These are phyloP conservation scores for Conus canariensis DNA, from an alignment of 2,888 invertebrate genomes.

Conservation along the genomic window DNA sequence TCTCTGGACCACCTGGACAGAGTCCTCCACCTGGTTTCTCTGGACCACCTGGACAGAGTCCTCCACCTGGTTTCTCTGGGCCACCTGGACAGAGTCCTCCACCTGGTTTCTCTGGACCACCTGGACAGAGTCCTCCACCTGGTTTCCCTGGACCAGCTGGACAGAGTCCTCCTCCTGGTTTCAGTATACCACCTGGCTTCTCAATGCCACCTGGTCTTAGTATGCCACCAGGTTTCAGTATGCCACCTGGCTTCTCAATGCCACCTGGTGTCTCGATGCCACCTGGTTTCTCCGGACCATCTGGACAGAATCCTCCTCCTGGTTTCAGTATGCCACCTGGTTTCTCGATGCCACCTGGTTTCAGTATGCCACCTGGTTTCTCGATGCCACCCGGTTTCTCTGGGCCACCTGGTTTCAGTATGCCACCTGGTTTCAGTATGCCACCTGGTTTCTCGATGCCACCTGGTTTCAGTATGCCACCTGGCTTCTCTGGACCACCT, in stretches of 20 bases:
- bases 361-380: neutral
- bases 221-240: neutral
- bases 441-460: neutral
- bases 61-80: neutral
- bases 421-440: neutral
- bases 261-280: neutral
- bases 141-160: neutral
- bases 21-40: neutral
- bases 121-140: neutral
- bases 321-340: neutral
- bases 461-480: neutral
- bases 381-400: neutral
- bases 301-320: neutral
- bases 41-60: neutral
- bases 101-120: conserved; percentile 13
- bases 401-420: neutral
- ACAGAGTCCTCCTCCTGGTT: neutral
- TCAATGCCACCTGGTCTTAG: neutral
- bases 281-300: neutral
- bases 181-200: neutral
- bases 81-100: neutral
- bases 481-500: neutral
- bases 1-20: neutral
- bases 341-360: neutral
- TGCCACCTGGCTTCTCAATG: conserved; percentile 2